Base-by-base conservation (phyloP, 1,140 invertebrate genomes). In the Drosophila pruinosa region DNA sequence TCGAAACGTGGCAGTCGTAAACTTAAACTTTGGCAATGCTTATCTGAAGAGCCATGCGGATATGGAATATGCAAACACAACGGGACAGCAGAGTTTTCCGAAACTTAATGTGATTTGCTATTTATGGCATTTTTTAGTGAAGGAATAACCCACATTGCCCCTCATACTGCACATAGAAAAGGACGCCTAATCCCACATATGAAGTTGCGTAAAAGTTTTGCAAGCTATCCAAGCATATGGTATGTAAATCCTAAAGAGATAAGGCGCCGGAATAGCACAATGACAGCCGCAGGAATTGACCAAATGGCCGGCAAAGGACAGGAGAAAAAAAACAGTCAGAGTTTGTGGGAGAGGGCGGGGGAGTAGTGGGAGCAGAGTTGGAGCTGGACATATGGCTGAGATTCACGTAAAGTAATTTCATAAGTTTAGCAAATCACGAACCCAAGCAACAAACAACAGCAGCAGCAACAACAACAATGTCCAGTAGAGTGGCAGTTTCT, bases 341-440 rank as follows among this genome's bases (percentile, higher is more conserved):
- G 38, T 7, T 17, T 17, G 12, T 3, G 0, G 6, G 38, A 2
- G 15, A 19, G 2, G 7, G 15, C 5, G 4, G 26, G 39, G 26
- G 54, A 63, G 54, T 36, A 38, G 12, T 14, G 26, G 17, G 1
- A 4, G 17, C 14, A 10, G 2, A 31, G 15, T 8, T 21, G 21
- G 43, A 28, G 28, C n/a, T 26, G 34, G 43, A 68, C 50, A 48
- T 59, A 52, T 54, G 50, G 24, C 67, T 45, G 52, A 80, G 74
- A 77, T 78, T 75, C 78, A 86, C 82, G 82, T 81, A 82, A 88
- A 89, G 83, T 88, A 82, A 88, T 88, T 86, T 88, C 78, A 88
- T 88, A 88, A 88, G 82, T 88, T 88, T 88, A 89, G 82, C 82
- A 88, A 88, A 88, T 88, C 82, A 89, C 83, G 83, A 86, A 86